phyloP scores from a whole-genome alignment of 2,888 invertebrate species.

The Vanessa cardui region DNA sequence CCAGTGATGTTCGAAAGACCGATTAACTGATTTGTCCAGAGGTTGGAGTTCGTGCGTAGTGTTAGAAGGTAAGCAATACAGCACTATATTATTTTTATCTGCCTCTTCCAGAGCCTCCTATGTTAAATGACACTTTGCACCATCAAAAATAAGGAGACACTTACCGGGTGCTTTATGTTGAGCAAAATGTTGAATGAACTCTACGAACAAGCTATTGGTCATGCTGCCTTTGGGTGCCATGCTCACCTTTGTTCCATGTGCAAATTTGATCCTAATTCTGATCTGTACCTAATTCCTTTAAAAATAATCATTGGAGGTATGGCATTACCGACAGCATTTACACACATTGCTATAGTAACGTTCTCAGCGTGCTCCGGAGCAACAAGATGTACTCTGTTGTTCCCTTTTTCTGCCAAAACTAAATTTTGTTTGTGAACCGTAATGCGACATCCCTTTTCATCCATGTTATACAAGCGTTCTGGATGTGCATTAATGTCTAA shows the following conservation, averaged over 20 bases:
- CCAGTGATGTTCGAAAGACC: no score
- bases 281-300: no score
- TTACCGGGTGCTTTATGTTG: background rate
- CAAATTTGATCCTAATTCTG: no score
- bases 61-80: no score
- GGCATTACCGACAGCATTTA: background rate
- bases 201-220: background rate
- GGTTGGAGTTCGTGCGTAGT: no score
- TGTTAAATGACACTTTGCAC: background rate
- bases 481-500: conserved; percentile 41
- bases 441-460: conserved; percentile 36
- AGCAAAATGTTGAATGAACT: background rate
- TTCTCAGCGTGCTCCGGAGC: conserved; percentile 36
- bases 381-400: conserved; percentile 29
- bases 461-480: conserved; percentile 35
- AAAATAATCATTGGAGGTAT: background rate
- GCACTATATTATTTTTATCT: background rate
- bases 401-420: conserved; percentile 22
- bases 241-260: background rate
- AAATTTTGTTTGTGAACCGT: conserved; percentile 39
- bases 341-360: conserved; percentile 13
- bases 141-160: background rate
- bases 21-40: no score
- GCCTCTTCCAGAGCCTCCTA: background rate
- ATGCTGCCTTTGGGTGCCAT: background rate